A percentile compares a stretch with the other conserved stretches of the same genome.
phyloP scores from a whole-genome alignment of 2,888 invertebrate species.

The Drosophila affinis region DNA sequence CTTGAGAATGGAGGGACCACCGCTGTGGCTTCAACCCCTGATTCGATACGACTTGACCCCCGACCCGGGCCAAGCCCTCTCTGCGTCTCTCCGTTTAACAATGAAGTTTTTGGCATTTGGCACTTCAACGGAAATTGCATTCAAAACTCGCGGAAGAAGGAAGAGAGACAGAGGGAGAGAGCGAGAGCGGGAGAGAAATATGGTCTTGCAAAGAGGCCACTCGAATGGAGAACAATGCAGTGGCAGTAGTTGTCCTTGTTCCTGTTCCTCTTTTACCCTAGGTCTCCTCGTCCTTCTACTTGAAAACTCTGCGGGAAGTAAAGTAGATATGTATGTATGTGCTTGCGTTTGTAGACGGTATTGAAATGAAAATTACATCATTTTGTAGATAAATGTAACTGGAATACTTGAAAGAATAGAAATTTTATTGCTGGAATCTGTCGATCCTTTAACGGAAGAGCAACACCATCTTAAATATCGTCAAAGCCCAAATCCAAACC shows the following conservation, averaged over 20 bases:
- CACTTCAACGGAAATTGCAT: conserved; percentile 46
- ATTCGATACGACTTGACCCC: conserved; percentile 34
- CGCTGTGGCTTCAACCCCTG: background rate
- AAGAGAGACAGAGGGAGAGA: conserved; percentile 7
- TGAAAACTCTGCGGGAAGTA: conserved; percentile 35
- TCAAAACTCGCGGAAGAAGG: conserved; percentile 39
- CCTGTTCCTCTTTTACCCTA: conserved; percentile 8
- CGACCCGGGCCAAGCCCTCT: conserved; percentile 6
- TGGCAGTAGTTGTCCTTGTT: background rate
- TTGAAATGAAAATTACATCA: background rate
- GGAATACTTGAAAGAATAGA: background rate
- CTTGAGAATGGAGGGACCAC: conserved; percentile 12
- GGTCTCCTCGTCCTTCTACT: conserved; percentile 25
- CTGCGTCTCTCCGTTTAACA: conserved; percentile 7
- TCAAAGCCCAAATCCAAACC: background rate
- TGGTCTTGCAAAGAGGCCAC: conserved; percentile 21
- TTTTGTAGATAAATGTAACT: background rate
- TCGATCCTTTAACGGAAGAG: background rate
- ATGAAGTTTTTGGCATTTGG: conserved; percentile 50
- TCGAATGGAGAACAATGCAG: conserved; percentile 23
- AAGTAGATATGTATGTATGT: background rate
- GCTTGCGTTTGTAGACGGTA: conserved; percentile 6
- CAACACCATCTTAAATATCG: background rate
- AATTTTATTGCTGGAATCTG: background rate
- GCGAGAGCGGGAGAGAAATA: background rate